Conservation (phyloP, 2,888 invertebrate species). For the Eutolmus rufibarbis region DNA sequence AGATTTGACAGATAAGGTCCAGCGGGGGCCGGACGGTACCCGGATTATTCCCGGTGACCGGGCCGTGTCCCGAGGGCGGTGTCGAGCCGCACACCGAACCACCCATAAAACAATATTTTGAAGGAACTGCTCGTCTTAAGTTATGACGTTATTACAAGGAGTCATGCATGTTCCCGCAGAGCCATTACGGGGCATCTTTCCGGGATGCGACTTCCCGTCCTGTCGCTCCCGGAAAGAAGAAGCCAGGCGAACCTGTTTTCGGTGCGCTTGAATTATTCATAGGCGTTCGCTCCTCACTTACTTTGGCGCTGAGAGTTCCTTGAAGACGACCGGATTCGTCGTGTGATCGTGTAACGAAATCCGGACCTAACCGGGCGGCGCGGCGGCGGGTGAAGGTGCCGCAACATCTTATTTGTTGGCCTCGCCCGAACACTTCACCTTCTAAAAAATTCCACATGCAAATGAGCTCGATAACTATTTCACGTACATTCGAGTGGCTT, state of each 20-base stretch:
- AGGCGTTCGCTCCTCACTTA: conserved; percentile 7
- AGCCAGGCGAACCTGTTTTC: neutral
- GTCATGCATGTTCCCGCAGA: conserved; percentile 24
- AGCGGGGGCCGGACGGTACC: neutral
- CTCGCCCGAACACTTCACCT: conserved; percentile 15
- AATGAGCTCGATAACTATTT: conserved; percentile 31
- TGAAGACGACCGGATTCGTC: conserved; percentile 16
- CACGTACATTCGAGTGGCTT: conserved; percentile 34
- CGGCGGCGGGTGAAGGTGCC: neutral
- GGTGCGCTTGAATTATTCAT: conserved; percentile 36
- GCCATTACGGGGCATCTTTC: conserved; percentile 1
- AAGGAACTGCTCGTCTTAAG: neutral
- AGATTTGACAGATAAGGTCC: neutral
- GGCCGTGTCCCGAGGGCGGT: neutral
- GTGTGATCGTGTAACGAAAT: conserved; percentile 15
- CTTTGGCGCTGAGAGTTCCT: neutral
- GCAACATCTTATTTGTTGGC: conserved; percentile 37
- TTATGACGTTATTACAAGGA: conserved; percentile 2
- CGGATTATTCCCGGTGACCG: neutral
- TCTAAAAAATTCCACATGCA: conserved; percentile 30
- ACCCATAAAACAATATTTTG: conserved; percentile 46
- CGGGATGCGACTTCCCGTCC: neutral
- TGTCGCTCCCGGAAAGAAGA: neutral
- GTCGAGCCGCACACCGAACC: conserved; percentile 15
- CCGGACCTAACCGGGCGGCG: neutral